Percentiles rank a stretch among this genome's conserved stretches.
Conservation (phyloP, 2,797 vertebrate genomes). For the Leptatherina wallacei region DNA sequence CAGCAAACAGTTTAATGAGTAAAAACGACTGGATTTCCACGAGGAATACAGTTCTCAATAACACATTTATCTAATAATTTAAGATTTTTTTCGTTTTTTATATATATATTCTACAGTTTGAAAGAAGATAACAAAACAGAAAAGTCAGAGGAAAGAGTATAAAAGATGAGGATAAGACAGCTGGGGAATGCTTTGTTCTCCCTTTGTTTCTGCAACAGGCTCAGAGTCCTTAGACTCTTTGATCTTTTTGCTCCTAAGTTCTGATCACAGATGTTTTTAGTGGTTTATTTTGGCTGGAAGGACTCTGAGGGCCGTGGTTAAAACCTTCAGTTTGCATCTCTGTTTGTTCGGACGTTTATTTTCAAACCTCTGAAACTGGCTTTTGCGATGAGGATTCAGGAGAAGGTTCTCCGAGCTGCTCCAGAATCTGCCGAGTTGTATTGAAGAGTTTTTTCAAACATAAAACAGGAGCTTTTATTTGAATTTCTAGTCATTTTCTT, state of each 20-base stretch:
- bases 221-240: neutral
- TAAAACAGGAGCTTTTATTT: neutral
- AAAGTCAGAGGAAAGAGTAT: conserved; percentile 7
- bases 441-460: neutral
- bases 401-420: no score
- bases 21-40: neutral
- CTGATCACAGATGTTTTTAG: neutral
- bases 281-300: neutral
- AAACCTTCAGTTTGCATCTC: neutral
- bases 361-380: neutral
- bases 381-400: neutral
- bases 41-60: neutral
- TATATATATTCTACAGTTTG: neutral
- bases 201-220: conserved; percentile 1
- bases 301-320: neutral
- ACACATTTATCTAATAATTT: neutral
- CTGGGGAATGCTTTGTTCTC: neutral
- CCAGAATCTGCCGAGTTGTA: no score
- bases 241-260: neutral
- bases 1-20: neutral
- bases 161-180: neutral
- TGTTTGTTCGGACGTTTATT: neutral
- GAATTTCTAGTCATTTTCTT: neutral
- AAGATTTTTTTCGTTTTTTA: neutral
- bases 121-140: neutral